Evolutionary conservation across 30 jellyfish, hydroid and myxozoan genomes (phyloP).

Genomic region (Haliclystus octoradiatus): DNA sequence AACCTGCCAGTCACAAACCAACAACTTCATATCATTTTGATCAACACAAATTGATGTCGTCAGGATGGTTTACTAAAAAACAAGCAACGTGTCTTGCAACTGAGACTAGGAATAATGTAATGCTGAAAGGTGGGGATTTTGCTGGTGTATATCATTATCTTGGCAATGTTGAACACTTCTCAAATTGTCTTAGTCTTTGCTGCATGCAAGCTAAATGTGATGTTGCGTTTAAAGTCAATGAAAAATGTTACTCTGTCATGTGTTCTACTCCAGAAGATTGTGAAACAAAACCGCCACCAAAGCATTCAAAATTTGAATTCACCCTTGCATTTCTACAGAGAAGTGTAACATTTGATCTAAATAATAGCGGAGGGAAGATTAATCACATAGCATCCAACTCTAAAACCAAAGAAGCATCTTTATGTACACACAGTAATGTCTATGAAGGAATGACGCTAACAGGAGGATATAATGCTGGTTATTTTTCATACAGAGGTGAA

Average conservation of each 20-base stretch:
- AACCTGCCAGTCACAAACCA: background rate
- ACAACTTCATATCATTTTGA: background rate
- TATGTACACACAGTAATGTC: conserved; percentile 65
- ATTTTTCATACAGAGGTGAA: conserved; percentile 56
- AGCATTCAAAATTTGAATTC: background rate
- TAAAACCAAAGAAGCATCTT: conserved; percentile 19
- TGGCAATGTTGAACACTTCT: background rate
- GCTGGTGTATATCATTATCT: background rate
- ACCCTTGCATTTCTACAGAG: background rate
- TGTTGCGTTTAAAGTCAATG: background rate
- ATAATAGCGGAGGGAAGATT: background rate
- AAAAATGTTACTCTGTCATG: background rate
- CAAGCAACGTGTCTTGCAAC: conserved; percentile 1
- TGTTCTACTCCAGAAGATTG: background rate
- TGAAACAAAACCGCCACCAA: background rate
- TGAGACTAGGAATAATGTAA: background rate
- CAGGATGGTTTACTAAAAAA: background rate
- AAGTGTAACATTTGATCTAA: background rate
- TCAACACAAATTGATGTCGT: background rate
- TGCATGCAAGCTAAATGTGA: background rate
- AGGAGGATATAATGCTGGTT: conserved; percentile 98
- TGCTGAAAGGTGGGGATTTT: background rate
- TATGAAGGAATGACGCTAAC: conserved; percentile 60
- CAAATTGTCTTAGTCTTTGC: background rate
- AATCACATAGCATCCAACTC: background rate